Evolutionary conservation across 2,797 vertebrate genomes (phyloP), one percentile per base, ranked within the genome.

Genomic region (Mycteria americana): DNA sequence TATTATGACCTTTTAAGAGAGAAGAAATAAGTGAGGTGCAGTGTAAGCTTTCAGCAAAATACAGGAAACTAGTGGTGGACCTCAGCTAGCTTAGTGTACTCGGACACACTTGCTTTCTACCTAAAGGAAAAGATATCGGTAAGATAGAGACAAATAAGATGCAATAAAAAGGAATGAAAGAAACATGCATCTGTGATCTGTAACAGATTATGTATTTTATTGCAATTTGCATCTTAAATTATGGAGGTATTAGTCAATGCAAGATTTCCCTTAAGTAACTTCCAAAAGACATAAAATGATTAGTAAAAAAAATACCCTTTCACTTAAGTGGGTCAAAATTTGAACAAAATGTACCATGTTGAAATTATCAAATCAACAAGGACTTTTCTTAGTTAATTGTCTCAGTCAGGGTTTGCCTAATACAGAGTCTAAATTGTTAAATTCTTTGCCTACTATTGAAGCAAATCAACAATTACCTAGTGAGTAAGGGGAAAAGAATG

Each of bases 401-500:
- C 43, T 67, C 4, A 1, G 21, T 63, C 33, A 30, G 62, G 35
- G 51, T 63, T 87, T 94, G 70, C 41, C 27, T 53, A 23, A n/a
- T 54, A n/a, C 2, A 1, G 27, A 65, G 31, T 41, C 63, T 89
- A 74, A 64, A 74, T 89, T 89, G 56, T 57, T 91, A 70, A 43
- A 92, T 91, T 87, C 84, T 82, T 92, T 89, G 53, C 11, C 21
- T 82, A 1, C 28, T 62, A 1, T 18, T 89, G 85, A 67, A 63
- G 39, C 18, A 70, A 45, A 62, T 85, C 30, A 91, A 63, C 68
- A 79, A 67, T 73, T 85, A 68, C 18, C 3, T 9, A 35, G 27
- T 96, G 96, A 96, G 75, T n/a, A 92, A 96, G 30, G 30, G 62
- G 37, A 48, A 57, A 88, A 83, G 94, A 94, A 96, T 96, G 94